Percentiles rank a stretch among this genome's conserved stretches.
These are phyloP conservation scores for Dipodomys merriami DNA, from an alignment of 2,113 vertebrate species.

Conservation along the genomic window DNA sequence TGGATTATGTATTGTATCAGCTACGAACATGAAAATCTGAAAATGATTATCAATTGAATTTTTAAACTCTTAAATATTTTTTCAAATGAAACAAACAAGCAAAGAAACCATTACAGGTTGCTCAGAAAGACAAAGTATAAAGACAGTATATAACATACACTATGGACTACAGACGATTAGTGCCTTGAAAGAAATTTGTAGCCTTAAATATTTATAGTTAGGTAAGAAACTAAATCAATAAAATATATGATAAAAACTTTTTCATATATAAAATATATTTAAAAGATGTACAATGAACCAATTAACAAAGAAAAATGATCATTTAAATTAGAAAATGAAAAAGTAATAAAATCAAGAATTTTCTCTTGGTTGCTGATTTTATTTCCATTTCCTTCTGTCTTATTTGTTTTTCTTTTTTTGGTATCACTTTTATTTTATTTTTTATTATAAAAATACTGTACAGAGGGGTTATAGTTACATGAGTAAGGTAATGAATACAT, in stretches of 20 bases:
- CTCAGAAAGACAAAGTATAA: background rate
- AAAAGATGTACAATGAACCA: background rate
- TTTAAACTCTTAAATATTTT: background rate
- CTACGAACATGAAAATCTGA: background rate
- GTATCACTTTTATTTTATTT: too few relatives aligned
- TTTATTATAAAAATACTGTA: too few relatives aligned
- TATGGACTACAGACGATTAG: background rate
- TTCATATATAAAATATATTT: background rate
- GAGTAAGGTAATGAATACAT: too few relatives aligned
- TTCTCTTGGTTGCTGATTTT: background rate
- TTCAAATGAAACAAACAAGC: background rate
- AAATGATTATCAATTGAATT: background rate
- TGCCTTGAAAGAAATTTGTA: background rate
- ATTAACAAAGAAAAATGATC: background rate
- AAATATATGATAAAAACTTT: background rate
- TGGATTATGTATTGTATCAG: background rate
- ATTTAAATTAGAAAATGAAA: background rate
- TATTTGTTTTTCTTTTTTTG: too few relatives aligned
- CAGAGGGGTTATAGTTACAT: too few relatives aligned
- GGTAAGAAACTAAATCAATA: background rate
- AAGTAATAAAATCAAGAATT: background rate
- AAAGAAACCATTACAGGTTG: background rate
- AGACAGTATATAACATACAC: background rate
- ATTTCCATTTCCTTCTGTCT: too few relatives aligned
- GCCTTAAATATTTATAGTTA: background rate